Evolutionary conservation across 2,797 vertebrate genomes (phyloP).

Genomic region (Mus spretus): DNA sequence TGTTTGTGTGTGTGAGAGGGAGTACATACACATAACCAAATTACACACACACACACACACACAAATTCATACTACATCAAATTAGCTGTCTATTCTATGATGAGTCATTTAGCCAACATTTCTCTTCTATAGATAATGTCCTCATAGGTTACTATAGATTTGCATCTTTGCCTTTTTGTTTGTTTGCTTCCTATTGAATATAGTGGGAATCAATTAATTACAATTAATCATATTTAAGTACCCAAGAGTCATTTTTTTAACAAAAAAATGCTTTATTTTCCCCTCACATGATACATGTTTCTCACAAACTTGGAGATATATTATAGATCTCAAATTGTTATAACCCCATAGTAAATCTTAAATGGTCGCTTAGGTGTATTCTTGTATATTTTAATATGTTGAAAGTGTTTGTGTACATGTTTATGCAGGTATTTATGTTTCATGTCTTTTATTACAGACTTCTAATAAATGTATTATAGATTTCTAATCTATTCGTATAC

Average conservation of each 20-base stretch:
- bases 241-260: not conserved
- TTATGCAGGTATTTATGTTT: not conserved
- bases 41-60: not conserved
- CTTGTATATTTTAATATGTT: not conserved
- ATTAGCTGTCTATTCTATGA: not conserved
- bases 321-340: not conserved
- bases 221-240: not conserved
- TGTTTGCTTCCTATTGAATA: not conserved
- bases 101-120: not conserved
- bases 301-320: not conserved
- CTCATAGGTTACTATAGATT: not conserved
- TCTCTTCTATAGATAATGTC: not conserved
- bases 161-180: not conserved
- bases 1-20: no score
- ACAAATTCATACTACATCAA: not conserved
- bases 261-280: not conserved
- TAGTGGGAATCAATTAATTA: not conserved
- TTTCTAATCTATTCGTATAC: not conserved
- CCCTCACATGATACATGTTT: not conserved
- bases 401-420: rapidly evolving
- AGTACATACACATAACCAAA: not conserved
- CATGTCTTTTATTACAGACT: not conserved
- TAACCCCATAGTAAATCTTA: not conserved
- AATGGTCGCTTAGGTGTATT: not conserved
- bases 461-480: not conserved